A percentile compares a stretch with the other conserved stretches of the same genome.
phyloP scores from a whole-genome alignment of 1,140 invertebrate genomes.

The Streblospio benedicti region DNA sequence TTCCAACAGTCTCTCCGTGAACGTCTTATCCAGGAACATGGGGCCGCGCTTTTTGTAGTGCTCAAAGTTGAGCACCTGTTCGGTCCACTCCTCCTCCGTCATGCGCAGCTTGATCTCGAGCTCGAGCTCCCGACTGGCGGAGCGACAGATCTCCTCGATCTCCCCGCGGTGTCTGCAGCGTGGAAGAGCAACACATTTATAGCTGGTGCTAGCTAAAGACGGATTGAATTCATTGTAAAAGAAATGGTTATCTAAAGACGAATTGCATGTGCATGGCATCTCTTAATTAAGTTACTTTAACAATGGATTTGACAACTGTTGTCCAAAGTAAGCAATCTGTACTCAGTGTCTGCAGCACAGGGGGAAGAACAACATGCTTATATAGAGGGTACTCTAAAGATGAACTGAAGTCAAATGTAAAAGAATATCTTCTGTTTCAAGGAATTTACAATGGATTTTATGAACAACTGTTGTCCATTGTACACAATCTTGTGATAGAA shows the following conservation, averaged over 20 bases:
- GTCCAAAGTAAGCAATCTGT: too few species aligned
- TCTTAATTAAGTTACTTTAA: too few species aligned
- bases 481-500: not conserved
- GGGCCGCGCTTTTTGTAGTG: constrained; percentile 44
- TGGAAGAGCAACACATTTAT: not conserved
- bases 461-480: too few species aligned
- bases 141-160: constrained; percentile 44
- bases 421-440: not conserved
- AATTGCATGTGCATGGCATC: too few species aligned
- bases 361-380: too few species aligned
- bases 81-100: constrained; percentile 49
- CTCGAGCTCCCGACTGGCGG: constrained; percentile 43
- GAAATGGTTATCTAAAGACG: too few species aligned
- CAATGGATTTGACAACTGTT: too few species aligned
- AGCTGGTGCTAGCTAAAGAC: too few species aligned
- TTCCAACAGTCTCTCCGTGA: constrained; percentile 42
- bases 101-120: constrained; percentile 44
- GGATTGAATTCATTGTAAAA: too few species aligned
- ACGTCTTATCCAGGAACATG: constrained; percentile 43
- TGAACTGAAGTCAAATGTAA: not conserved
- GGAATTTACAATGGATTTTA: too few species aligned
- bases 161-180: constrained; percentile 37
- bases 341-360: too few species aligned
- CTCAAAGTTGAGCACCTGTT: constrained; percentile 46
- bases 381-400: too few species aligned